Evolutionary conservation across 2,888 invertebrate species (phyloP).

Genomic region (Dicyrtomina minuta): DNA sequence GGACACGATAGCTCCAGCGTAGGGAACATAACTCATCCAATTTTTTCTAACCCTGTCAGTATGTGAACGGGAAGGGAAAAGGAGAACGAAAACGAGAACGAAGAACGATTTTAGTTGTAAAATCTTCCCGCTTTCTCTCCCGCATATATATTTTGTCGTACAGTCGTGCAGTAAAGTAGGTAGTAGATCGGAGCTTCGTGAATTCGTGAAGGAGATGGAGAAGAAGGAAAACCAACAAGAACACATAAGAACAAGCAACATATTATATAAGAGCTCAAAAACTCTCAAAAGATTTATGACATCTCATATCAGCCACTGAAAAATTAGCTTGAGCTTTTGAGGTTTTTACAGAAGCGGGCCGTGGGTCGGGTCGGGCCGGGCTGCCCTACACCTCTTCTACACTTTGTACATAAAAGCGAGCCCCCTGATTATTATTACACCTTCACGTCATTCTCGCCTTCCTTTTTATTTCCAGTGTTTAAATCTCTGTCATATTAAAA

Average conservation of each 20-base stretch:
- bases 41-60: slow-evolving; percentile 37
- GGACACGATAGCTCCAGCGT: not conserved
- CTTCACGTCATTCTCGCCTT: slow-evolving; percentile 24
- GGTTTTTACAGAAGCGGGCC: not conserved
- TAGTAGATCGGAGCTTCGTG: too few relatives aligned
- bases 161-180: too few relatives aligned
- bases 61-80: too few relatives aligned
- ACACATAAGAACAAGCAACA: too few relatives aligned
- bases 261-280: too few relatives aligned
- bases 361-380: too few relatives aligned
- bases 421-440: slow-evolving; percentile 13
- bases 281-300: slow-evolving; percentile 33
- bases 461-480: slow-evolving; percentile 8
- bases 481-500: too few relatives aligned
- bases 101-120: not conserved
- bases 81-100: slow-evolving; percentile 12
- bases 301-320: slow-evolving; percentile 40
- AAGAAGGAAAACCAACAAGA: too few relatives aligned
- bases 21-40: slow-evolving; percentile 37
- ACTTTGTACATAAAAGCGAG: too few relatives aligned
- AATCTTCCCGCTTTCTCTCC: slow-evolving; percentile 11
- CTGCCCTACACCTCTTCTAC: too few relatives aligned
- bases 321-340: slow-evolving; percentile 37
- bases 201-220: too few relatives aligned
- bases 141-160: slow-evolving; percentile 12